A percentile compares a stretch with the other conserved stretches of the same genome.
Evolutionary conservation across 2,113 vertebrate genomes (phyloP).

Genomic region (Upupa epops): DNA sequence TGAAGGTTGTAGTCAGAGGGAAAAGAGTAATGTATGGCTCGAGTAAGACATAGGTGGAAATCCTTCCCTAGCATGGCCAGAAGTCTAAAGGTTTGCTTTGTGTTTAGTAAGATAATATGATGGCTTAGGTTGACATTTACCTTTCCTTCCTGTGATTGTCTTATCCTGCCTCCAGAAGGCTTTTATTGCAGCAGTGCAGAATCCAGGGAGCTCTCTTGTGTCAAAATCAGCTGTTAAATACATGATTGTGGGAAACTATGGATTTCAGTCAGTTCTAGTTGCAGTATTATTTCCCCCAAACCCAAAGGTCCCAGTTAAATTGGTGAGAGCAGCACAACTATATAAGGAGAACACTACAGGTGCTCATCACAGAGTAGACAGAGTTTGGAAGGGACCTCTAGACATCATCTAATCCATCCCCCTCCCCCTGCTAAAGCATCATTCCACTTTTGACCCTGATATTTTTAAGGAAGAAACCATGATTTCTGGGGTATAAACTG

Average conservation of each 20-base stretch:
- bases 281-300: not conserved
- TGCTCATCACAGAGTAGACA: too few relatives aligned
- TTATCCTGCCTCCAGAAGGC: not conserved
- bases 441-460: not conserved
- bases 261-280: not conserved
- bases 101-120: not conserved
- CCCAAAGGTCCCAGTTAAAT: not conserved
- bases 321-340: not conserved
- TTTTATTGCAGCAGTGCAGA: not conserved
- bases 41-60: not conserved
- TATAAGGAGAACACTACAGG: not conserved
- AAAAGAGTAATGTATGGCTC: not conserved
- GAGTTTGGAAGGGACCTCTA: too few relatives aligned
- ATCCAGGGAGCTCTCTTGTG: not conserved
- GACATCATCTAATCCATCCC: too few relatives aligned
- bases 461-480: not conserved
- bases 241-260: accelerated
- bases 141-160: not conserved
- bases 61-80: not conserved
- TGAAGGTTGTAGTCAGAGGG: not conserved
- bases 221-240: not conserved
- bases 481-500: not conserved
- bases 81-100: not conserved
- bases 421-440: not conserved
- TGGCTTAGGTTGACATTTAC: not conserved